These are phyloP conservation scores for zebrafish (Danio rerio) DNA, from an alignment of 2,113 vertebrate species.

Conservation along the genomic window DNA sequence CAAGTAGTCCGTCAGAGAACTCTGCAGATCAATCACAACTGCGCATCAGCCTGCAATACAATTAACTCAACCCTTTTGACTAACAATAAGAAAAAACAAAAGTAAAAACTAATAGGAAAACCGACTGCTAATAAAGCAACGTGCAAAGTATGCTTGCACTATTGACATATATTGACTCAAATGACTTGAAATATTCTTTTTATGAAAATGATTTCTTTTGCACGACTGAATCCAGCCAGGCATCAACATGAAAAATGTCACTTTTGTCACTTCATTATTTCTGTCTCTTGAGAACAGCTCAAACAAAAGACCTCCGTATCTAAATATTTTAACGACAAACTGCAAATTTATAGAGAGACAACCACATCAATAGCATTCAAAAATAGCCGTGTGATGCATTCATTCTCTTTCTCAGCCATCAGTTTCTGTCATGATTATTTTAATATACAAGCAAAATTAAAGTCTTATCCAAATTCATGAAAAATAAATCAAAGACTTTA, in stretches of 20 bases:
- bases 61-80: conserved; percentile 1
- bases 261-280: background rate
- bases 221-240: background rate
- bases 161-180: background rate
- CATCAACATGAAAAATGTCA: background rate
- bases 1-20: conserved; percentile 94
- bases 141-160: background rate
- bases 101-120: background rate
- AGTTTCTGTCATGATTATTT: background rate
- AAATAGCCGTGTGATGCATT: background rate
- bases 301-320: background rate
- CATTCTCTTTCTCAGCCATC: background rate
- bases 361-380: background rate
- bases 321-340: conserved; percentile 6
- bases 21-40: conserved; percentile 71
- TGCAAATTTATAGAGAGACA: background rate
- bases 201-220: background rate
- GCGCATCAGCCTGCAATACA: background rate
- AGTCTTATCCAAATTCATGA: background rate
- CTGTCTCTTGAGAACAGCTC: background rate
- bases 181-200: background rate
- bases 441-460: background rate
- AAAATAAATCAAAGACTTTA: background rate
- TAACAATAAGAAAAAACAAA: background rate
- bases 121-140: background rate